Percentiles rank a stretch among this genome's conserved stretches.
These are phyloP conservation scores for Luffia ferchaultella DNA, from an alignment of 2,888 invertebrate species.

Conservation along the genomic window DNA sequence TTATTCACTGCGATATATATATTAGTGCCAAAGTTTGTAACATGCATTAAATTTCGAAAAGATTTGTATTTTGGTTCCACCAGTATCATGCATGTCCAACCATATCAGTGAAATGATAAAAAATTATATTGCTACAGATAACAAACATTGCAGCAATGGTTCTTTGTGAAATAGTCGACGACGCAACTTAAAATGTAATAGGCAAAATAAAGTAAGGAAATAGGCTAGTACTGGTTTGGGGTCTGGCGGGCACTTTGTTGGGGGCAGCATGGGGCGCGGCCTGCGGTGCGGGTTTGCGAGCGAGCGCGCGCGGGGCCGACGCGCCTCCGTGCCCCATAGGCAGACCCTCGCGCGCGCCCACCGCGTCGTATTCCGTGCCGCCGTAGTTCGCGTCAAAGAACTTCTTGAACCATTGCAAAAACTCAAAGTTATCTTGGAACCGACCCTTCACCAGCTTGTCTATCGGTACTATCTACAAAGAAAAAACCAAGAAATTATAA, in stretches of 20 bases:
- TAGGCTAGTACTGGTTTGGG: constrained; percentile 71
- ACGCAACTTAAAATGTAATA: background rate
- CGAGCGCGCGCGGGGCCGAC: constrained; percentile 59
- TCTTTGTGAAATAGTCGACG: background rate
- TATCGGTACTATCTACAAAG: constrained; percentile 87
- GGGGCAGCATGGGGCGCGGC: constrained; percentile 56
- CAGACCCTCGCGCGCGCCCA: constrained; percentile 85
- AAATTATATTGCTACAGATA: background rate
- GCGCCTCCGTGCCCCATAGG: constrained; percentile 81
- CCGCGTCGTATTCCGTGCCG: constrained; percentile 92
- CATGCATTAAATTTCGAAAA: background rate
- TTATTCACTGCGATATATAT: too few species aligned
- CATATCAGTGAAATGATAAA: background rate
- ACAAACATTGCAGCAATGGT: background rate
- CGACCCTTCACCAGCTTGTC: constrained; percentile 96
- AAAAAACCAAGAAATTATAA: constrained; percentile 26
- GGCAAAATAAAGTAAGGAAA: too few species aligned
- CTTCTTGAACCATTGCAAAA: constrained; percentile 99
- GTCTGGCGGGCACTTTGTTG: constrained; percentile 70
- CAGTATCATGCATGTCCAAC: background rate
- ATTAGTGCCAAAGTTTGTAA: constrained; percentile 7
- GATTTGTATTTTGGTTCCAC: background rate
- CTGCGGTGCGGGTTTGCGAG: constrained; percentile 43
- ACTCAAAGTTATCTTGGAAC: constrained; percentile 99
- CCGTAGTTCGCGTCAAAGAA: constrained; percentile 99